Conservation (phyloP, 2,888 invertebrate species). For the Rapana venosa region DNA sequence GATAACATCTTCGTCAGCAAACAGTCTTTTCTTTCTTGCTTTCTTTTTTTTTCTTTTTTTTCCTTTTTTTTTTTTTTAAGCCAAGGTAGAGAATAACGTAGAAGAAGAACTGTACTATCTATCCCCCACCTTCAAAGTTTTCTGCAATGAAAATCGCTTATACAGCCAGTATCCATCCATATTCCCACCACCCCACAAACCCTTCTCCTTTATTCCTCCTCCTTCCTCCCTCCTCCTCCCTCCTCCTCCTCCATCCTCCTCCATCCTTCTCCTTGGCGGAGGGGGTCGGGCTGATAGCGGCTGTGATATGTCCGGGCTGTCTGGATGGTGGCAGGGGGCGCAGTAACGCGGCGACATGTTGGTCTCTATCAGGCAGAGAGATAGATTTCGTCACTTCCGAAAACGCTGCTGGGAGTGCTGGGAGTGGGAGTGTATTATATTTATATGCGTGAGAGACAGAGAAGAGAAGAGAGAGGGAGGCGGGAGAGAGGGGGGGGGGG, state of each 20-base stretch:
- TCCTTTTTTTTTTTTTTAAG: not conserved
- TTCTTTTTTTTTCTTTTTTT: not conserved
- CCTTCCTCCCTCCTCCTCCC: not conserved
- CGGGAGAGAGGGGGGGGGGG: not conserved
- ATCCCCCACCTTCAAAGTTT: not conserved
- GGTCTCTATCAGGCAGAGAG: not conserved
- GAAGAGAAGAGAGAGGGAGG: not conserved
- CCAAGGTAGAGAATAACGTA: too few species aligned
- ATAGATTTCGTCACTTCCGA: slow-evolving; percentile 24
- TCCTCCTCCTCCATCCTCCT: not conserved
- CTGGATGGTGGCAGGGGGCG: not conserved
- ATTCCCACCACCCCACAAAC: not conserved
- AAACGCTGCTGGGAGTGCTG: not conserved
- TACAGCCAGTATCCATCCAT: too few species aligned
- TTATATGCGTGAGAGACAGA: not conserved
- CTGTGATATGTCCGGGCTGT: slow-evolving; percentile 29
- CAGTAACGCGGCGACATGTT: slow-evolving; percentile 26
- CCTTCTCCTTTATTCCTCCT: not conserved
- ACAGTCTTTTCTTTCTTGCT: not conserved
- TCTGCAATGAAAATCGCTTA: too few species aligned
- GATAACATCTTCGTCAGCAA: not conserved
- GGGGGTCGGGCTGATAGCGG: slow-evolving; percentile 13
- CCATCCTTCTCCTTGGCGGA: not conserved
- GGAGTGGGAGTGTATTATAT: not conserved
- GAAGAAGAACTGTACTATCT: not conserved